Evolutionary conservation across 2,888 invertebrate genomes (phyloP), one percentile per base, ranked within the genome.

Genomic region (Dryococelus australis): DNA sequence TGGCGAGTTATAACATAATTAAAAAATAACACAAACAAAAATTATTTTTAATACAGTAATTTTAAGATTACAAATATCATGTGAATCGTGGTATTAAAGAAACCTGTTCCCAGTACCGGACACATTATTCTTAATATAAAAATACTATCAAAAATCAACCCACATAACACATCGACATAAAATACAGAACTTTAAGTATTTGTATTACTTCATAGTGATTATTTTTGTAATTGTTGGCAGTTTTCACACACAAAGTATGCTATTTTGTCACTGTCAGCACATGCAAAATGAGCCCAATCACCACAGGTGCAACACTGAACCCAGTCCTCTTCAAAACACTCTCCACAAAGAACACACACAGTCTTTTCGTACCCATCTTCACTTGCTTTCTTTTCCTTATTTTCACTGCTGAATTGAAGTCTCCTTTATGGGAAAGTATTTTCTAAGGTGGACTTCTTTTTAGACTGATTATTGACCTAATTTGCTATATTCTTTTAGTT

Each of bases 211-310:
- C 65, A 24, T 9, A 65, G 65, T 65, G 65, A 13, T 65, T 51
- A 85, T 85, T 13, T 26, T 26, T 85, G 10, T 85, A 6, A 27
- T n/a, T 43, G 43, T 43, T 84, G 43, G 43, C 84, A 84, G 27
- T 85, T 12, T n/a, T 85, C 85, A 85, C 51, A 27, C 28, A 53
- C 65, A 53, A 85, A 85, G 35, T 85, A 53, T 24, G 65, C 27
- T 65, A 53, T 85, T n/a, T 85, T 16, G n/a, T 53, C 65, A 85
- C 51, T 85, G 27, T 85, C 53, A 16, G 85, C 65, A 28, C 53
- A 85, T 16, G 27, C 65, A 16, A 28, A n/a, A 51, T 65, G 84
- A 35, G n/a, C 43, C 84, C 84, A 84, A 8, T 43, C 84, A 43
- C 0, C 4, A 24, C 84, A 84, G n/a, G 28, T 84, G 43, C 26